Base-by-base conservation (phyloP, 2,888 invertebrate genomes). In the Hypena proboscidalis region DNA sequence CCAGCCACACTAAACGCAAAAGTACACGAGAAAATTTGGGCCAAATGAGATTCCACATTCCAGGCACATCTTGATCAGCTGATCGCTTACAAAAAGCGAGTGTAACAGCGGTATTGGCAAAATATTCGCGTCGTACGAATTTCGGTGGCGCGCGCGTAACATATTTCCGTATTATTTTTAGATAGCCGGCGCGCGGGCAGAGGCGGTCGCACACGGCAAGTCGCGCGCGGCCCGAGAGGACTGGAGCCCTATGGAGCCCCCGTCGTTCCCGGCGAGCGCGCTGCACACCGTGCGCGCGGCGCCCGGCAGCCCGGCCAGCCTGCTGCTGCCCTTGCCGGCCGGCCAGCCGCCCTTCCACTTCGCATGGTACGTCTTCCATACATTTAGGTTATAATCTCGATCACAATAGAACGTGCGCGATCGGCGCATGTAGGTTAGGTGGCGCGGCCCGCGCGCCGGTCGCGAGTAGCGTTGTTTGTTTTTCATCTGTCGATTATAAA, bases 81-180 rank as follows among this genome's bases (percentile, higher is more conserved):
- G 75, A 63, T 67, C 44, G 35, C 34, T 30, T 32, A 48, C 39
- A 58, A 54, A 66, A 58, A 42, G 20, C 46, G 46, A 35, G 21
- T 31, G 42, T 45, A 47, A 21, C 42, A 49, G 60, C 58, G 73
- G 67, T 77, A 76, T 83, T 80, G 78, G 86, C 85, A 70, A 86
- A 87, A 86, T 85, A 83, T 86, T 83, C 80, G 85, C 83, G 66
- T 75, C 78, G 74, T 76, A 80, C 78, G 74, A 77, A 80, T 77
- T 81, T 79, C 71, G 71, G 71, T 70, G 67, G 76, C 73, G 82
- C 73, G 79, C 77, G 83, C 64, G 70, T 80, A 74, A 83, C 83
- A 88, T 89, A 85, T 89, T 89, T 89, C 77, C 70, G 83, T 80
- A 83, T 83, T 90, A 90, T 90, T 90, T 89, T 83, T 90, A 90